Conservation (phyloP, 1,140 invertebrate genomes). For the Hesperophylax magnus region DNA sequence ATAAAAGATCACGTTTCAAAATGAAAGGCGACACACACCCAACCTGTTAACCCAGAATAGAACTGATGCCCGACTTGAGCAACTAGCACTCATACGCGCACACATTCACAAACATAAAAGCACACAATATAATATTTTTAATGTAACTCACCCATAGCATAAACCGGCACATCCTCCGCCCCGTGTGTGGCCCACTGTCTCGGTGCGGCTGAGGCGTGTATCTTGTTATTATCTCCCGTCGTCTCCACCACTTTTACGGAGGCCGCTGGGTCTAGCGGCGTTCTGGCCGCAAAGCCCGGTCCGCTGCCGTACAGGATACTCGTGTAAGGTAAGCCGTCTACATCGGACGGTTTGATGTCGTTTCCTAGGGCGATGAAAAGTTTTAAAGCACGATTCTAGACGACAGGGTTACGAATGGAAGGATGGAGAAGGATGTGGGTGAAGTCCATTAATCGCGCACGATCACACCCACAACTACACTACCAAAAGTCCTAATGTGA, state of each 20-base stretch:
- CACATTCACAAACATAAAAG: too few species aligned
- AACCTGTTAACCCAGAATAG: too few species aligned
- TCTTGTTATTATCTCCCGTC: constrained; percentile 66
- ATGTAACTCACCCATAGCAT: constrained; percentile 76
- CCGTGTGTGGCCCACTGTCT: constrained; percentile 87
- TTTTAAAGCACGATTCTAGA: not conserved
- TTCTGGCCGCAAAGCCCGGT: constrained; percentile 73
- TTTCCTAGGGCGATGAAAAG: constrained; percentile 67
- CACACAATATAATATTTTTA: too few species aligned
- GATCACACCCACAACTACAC: too few species aligned
- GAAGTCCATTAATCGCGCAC: too few species aligned
- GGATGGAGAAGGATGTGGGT: too few species aligned
- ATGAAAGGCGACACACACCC: too few species aligned
- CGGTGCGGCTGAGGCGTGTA: constrained; percentile 77
- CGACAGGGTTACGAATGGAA: too few species aligned
- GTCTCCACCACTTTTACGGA: constrained; percentile 51
- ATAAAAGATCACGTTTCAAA: too few species aligned
- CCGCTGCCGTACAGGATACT: constrained; percentile 82
- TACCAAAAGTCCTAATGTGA: too few species aligned
- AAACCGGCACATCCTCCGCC: constrained; percentile 91
- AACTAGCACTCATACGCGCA: too few species aligned
- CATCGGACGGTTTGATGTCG: constrained; percentile 77
- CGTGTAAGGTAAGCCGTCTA: constrained; percentile 78
- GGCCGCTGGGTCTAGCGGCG: constrained; percentile 59
- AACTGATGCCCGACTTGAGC: too few species aligned